phyloP scores from a whole-genome alignment of 1,140 invertebrate species.

The Streblospio benedicti region DNA sequence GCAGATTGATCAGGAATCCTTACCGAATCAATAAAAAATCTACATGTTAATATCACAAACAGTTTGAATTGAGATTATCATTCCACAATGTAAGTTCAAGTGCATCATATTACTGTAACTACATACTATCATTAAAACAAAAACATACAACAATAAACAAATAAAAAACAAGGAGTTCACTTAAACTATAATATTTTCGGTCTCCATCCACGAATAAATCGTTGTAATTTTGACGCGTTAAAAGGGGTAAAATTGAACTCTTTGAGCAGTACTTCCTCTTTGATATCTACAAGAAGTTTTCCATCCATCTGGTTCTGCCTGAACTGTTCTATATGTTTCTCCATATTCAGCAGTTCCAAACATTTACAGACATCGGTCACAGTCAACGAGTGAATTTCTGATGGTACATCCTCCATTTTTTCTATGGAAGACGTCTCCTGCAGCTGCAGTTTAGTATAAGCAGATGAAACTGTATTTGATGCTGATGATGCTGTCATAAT shows the following conservation, averaged over 20 bases:
- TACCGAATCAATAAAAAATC: too few species aligned
- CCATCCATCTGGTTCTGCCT: slow-evolving; percentile 4
- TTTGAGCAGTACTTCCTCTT: slow-evolving; percentile 6
- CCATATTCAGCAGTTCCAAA: slow-evolving; percentile 11
- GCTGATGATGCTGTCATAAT: not conserved
- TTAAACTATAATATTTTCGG: not conserved
- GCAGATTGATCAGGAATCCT: too few species aligned
- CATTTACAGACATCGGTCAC: slow-evolving; percentile 8
- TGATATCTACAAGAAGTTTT: not conserved
- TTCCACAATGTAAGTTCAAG: too few species aligned
- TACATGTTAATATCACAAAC: too few species aligned
- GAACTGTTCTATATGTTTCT: slow-evolving; percentile 5
- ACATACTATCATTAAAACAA: too few species aligned
- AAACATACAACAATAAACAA: too few species aligned
- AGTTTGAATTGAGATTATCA: too few species aligned
- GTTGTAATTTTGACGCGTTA: slow-evolving; percentile 11
- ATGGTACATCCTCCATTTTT: slow-evolving; percentile 9
- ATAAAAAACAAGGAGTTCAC: too few species aligned
- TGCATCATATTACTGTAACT: too few species aligned
- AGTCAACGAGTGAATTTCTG: not conserved
- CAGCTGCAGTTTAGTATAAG: not conserved
- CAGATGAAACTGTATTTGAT: not conserved
- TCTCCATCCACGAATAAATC: slow-evolving; percentile 13
- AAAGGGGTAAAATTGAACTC: slow-evolving; percentile 12
- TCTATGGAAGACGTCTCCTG: not conserved